Base-by-base conservation (phyloP, 2,888 invertebrate genomes). In the Corbicula japonica region DNA sequence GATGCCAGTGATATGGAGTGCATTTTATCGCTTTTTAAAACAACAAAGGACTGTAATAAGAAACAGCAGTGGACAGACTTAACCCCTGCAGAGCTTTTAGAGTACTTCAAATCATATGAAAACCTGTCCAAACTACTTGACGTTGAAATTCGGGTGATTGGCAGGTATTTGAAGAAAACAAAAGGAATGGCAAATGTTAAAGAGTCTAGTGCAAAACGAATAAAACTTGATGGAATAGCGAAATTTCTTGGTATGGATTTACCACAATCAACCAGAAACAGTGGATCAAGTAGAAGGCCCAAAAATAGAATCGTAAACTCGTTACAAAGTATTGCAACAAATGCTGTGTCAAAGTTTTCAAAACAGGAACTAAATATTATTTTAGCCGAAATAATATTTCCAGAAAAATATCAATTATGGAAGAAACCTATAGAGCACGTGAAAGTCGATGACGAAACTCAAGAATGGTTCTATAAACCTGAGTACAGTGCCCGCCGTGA, bases 381-480 rank as follows among this genome's bases (percentile, higher is more conserved):
- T 15, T 76, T 62, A 69, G 72, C 84, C 10, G 74, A 78, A 46
- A 70, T 70, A 26, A 26, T 74, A 35, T 83, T 68, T 63, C 73
- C 44, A 41, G 46, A 48, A 3, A 26, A 23, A 4, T 70, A 70
- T n/a, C 32, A 73, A 28, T 15, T 38, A 18, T 80, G 80, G 80
- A 41, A 30, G 6, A n/a, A 23, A 18, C 30, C 52, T 15, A 41
- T 62, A 10, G 23, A 8, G 15, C 34, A 71, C 52, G 30, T 75
- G 10, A 74, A 34, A 32, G 50, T 77, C 0, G 28, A 70, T 58
- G 76, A 65, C 30, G 26, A 58, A 15, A 23, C 56, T 4, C 23
- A 56, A 6, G 30, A 50, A 26, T 83, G 80, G 81, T 76, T 76
- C 61, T 84, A 76, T 34, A 74, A 56, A 61, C 82, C 77, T 2